Percentiles rank a stretch among this genome's conserved stretches.
phyloP scores from a whole-genome alignment of 2,113 vertebrate species.

The Rhineura floridana region DNA sequence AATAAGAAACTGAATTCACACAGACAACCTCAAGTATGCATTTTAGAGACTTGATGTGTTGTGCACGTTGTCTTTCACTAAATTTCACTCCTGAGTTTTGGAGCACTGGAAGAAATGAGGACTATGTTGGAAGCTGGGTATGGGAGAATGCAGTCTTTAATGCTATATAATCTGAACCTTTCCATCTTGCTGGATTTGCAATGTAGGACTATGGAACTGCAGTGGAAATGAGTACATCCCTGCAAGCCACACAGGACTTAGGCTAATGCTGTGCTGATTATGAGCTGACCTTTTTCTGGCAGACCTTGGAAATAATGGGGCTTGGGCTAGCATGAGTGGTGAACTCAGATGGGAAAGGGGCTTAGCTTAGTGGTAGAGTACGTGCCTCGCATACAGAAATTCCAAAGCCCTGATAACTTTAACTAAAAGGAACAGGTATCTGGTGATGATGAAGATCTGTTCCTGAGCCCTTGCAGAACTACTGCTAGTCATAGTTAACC shows the following conservation, averaged over 20 bases:
- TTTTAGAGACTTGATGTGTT: background rate
- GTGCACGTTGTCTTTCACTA: background rate
- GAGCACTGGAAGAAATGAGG: background rate
- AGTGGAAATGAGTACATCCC: background rate
- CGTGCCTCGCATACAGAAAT: background rate
- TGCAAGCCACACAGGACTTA: background rate
- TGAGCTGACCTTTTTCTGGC: background rate
- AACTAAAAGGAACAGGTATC: background rate
- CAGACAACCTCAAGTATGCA: background rate
- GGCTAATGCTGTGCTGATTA: background rate
- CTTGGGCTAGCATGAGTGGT: background rate
- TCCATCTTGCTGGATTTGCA: background rate
- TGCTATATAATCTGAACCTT: background rate
- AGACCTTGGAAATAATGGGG: background rate
- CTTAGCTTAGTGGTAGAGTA: no score
- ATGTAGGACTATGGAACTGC: background rate
- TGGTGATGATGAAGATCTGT: background rate
- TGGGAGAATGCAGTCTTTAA: background rate
- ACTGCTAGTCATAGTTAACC: background rate
- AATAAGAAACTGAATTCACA: background rate
- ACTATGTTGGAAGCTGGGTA: background rate
- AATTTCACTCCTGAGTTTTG: background rate
- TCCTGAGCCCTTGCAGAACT: background rate
- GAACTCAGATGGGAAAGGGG: background rate
- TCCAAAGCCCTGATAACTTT: background rate